phyloP scores from a whole-genome alignment of 2,888 invertebrate species.

The Graphium colonna region DNA sequence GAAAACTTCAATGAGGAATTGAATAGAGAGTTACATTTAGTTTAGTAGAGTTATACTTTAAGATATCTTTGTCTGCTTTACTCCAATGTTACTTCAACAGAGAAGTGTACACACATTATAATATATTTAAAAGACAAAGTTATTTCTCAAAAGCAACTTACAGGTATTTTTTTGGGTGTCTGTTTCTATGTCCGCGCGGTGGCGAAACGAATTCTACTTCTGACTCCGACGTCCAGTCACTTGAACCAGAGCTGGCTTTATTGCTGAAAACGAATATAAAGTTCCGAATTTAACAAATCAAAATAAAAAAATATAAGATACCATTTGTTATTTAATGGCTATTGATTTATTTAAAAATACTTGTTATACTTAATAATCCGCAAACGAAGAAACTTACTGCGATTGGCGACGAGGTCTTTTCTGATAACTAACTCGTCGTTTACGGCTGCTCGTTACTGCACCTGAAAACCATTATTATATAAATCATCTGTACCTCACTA shows the following conservation, averaged over 20 bases:
- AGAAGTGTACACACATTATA: no score
- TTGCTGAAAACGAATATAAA: slow-evolving; percentile 6
- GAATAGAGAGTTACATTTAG: no score
- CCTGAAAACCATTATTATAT: no score
- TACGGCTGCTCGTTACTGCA: slow-evolving; percentile 33
- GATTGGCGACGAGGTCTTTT: slow-evolving; percentile 22
- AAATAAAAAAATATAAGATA: background rate
- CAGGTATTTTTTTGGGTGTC: slow-evolving; percentile 47
- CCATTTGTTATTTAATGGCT: no score
- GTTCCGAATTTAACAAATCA: background rate
- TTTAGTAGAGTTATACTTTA: no score
- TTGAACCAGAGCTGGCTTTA: slow-evolving; percentile 40
- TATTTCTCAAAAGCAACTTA: slow-evolving; percentile 36
- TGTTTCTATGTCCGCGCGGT: slow-evolving; percentile 47
- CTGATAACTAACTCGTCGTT: slow-evolving; percentile 27
- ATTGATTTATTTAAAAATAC: background rate
- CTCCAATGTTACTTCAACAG: no score
- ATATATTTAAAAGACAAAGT: no score
- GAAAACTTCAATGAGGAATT: no score
- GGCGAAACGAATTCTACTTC: slow-evolving; percentile 51
- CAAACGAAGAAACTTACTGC: slow-evolving; percentile 16
- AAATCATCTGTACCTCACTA: no score
- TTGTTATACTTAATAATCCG: background rate
- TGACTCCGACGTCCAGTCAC: slow-evolving; percentile 54
- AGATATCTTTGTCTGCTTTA: no score